Conservation (phyloP, 2,888 invertebrate genomes). For the Automeris io region DNA sequence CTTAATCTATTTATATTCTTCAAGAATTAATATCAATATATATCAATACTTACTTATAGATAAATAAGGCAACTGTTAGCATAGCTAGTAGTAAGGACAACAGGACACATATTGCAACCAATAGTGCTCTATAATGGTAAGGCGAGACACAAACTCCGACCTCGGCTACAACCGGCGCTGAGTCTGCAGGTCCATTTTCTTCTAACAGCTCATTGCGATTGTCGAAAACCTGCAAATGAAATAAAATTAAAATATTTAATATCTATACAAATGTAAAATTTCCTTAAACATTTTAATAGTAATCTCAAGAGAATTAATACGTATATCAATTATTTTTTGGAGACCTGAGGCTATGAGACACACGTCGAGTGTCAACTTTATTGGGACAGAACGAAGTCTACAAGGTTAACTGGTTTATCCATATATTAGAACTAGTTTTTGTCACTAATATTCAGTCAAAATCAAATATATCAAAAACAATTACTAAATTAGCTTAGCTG, state of each 20-base stretch:
- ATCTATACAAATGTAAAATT: slow-evolving; percentile 8
- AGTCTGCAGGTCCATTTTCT: slow-evolving; percentile 80
- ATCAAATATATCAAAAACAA: no score
- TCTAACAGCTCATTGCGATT: slow-evolving; percentile 85
- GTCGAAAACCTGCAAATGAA: slow-evolving; percentile 83
- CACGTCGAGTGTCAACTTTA: no score
- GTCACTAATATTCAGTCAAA: no score
- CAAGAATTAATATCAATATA: not conserved
- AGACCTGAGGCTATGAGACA: no score
- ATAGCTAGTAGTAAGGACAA: slow-evolving; percentile 85
- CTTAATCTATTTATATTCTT: not conserved
- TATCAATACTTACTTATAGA: slow-evolving; percentile 79
- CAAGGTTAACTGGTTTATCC: no score
- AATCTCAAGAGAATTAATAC: no score
- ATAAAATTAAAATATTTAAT: slow-evolving; percentile 3
- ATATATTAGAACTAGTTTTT: no score
- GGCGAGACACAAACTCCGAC: slow-evolving; percentile 87
- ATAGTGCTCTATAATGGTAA: slow-evolving; percentile 90
- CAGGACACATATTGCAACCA: slow-evolving; percentile 86
- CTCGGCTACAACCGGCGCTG: slow-evolving; percentile 80
- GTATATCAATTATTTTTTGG: no score
- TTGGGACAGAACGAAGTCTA: no score
- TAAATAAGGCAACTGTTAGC: slow-evolving; percentile 83
- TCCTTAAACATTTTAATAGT: no score
- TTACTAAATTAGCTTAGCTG: no score